A percentile compares a stretch with the other conserved stretches of the same genome.
Evolutionary conservation across 2,888 invertebrate genomes (phyloP).

Genomic region (Drosophila mimetica): DNA sequence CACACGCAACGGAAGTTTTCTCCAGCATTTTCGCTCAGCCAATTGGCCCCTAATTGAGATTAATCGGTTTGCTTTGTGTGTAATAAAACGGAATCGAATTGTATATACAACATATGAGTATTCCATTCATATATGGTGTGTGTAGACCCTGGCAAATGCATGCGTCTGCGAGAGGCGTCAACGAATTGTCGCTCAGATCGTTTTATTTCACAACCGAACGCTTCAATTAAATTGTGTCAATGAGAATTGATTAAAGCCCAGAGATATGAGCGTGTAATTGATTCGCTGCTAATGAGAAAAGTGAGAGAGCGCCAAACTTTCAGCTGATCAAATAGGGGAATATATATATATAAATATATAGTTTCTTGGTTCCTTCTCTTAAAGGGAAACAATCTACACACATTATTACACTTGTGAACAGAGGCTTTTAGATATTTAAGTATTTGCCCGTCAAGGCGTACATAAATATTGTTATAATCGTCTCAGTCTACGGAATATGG

Average conservation of each 20-base stretch:
- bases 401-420: background rate
- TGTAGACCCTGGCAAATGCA: background rate
- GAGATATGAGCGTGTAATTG: conserved; percentile 52
- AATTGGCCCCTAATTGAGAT: conserved; percentile 71
- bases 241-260: conserved; percentile 67
- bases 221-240: conserved; percentile 72
- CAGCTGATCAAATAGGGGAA: conserved; percentile 25
- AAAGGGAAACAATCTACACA: background rate
- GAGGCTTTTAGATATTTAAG: background rate
- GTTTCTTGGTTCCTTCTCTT: background rate
- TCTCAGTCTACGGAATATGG: background rate
- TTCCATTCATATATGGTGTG: background rate
- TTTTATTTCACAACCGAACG: conserved; percentile 31
- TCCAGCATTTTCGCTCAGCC: conserved; percentile 40
- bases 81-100: conserved; percentile 38
- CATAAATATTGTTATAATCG: conserved; percentile 14
- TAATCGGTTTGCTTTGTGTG: conserved; percentile 57
- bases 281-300: conserved; percentile 37
- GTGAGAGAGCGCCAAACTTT: conserved; percentile 1
- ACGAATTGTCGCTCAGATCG: conserved; percentile 35
- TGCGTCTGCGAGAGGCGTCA: conserved; percentile 14
- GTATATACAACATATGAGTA: conserved; percentile 22
- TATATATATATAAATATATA: background rate
- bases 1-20: conserved; percentile 29
- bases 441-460: conserved; percentile 11